These are phyloP conservation scores for Pseudorhiza aurosa DNA, from an alignment of 30 jellyfish, hydroid and myxozoan genomes.

Conservation along the genomic window DNA sequence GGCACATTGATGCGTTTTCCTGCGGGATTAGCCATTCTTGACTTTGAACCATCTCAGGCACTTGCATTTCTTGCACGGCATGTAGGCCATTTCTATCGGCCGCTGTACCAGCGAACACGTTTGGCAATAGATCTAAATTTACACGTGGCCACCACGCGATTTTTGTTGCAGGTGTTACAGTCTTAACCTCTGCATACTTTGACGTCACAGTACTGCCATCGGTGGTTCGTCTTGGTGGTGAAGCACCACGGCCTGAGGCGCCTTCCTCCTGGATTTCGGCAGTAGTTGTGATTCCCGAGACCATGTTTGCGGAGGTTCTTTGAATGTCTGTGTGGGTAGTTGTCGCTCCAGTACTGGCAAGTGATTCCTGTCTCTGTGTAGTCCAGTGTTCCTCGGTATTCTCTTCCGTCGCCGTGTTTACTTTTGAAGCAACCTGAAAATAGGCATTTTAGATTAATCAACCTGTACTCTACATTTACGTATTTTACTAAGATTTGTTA, in stretches of 20 bases:
- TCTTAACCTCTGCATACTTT: constrained; percentile 49
- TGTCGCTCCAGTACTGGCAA: constrained; percentile 90
- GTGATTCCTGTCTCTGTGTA: constrained; percentile 91
- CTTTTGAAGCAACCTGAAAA: constrained; percentile 69
- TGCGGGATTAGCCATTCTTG: too few species aligned
- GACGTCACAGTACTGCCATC: constrained; percentile 95
- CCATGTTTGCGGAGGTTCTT: constrained; percentile 75
- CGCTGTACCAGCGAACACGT: too few species aligned
- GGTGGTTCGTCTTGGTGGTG: constrained; percentile 66
- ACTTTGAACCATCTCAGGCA: too few species aligned
- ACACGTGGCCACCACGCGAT: constrained; percentile 17
- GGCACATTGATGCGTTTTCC: too few species aligned
- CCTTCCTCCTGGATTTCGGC: constrained; percentile 96
- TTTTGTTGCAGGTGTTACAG: background rate
- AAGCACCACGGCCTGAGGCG: constrained; percentile 95
- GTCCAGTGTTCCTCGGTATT: constrained; percentile 89
- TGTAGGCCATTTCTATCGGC: too few species aligned
- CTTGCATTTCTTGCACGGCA: too few species aligned
- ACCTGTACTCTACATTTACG: too few species aligned
- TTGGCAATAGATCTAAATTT: too few species aligned
- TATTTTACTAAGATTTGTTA: too few species aligned
- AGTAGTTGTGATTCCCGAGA: constrained; percentile 75
- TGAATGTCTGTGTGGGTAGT: constrained; percentile 84
- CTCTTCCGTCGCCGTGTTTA: constrained; percentile 78
- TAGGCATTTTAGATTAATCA: too few species aligned